These are phyloP conservation scores for Urocolius indicus DNA, from an alignment of 2,113 vertebrate genomes.

Conservation along the genomic window DNA sequence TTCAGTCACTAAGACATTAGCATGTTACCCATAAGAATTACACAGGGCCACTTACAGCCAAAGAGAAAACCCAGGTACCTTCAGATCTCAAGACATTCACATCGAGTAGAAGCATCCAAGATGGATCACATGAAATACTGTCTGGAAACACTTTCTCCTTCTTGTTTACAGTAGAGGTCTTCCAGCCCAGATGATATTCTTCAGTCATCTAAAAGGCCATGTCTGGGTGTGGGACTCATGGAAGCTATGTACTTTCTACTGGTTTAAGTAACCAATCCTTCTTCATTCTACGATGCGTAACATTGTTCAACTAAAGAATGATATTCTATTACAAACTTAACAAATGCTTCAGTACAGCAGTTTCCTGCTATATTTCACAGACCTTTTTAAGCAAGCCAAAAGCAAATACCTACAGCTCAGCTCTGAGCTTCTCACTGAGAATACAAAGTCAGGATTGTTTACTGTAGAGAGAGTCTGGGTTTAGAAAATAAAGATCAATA, in stretches of 20 bases:
- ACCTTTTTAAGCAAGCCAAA: neutral
- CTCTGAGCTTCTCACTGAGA: neutral
- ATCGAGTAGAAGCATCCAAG: neutral
- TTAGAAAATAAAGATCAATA: neutral
- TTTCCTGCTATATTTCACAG: neutral
- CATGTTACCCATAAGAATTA: neutral
- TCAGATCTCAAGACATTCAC: neutral
- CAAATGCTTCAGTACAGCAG: neutral
- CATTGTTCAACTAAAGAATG: neutral
- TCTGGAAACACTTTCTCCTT: neutral
- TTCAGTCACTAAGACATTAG: neutral
- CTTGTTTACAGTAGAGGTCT: neutral
- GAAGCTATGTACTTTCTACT: neutral
- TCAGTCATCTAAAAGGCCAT: neutral
- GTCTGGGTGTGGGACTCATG: neutral
- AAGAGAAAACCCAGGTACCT: neutral
- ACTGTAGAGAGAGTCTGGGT: neutral
- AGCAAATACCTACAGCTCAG: neutral
- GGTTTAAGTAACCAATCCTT: neutral
- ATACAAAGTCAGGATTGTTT: neutral
- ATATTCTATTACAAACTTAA: neutral
- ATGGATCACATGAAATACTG: neutral
- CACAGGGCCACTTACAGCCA: neutral
- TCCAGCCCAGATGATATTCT: neutral
- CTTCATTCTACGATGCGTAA: neutral